These are phyloP conservation scores for Centrocercus urophasianus DNA, from an alignment of 2,113 vertebrate genomes.

Conservation along the genomic window DNA sequence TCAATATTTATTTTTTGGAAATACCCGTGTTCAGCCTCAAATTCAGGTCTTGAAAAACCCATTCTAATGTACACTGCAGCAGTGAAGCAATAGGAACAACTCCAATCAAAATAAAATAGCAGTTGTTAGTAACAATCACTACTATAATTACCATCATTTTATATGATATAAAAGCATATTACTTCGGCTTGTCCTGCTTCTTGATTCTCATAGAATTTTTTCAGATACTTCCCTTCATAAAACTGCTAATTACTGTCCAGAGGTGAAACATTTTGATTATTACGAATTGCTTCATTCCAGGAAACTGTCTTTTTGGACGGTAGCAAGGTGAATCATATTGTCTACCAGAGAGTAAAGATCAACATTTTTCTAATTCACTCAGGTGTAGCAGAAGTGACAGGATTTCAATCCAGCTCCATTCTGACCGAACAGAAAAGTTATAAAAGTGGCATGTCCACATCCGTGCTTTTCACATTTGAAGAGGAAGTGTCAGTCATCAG, in stretches of 20 bases:
- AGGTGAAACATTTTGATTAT: neutral
- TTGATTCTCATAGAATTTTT: neutral
- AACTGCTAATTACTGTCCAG: neutral
- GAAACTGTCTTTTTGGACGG: neutral
- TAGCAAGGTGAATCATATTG: neutral
- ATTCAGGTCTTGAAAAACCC: neutral
- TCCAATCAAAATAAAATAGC: neutral
- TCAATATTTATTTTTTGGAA: neutral
- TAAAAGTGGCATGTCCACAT: accelerated
- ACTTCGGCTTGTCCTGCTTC: neutral
- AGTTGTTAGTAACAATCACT: neutral
- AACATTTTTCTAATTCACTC: neutral
- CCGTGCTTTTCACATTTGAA: neutral
- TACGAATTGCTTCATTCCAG: neutral
- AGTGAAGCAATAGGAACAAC: neutral
- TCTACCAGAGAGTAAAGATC: neutral
- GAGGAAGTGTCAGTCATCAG: neutral
- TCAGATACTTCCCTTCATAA: neutral
- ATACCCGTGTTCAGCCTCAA: neutral
- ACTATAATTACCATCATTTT: neutral
- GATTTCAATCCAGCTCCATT: neutral
- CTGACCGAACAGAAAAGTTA: neutral
- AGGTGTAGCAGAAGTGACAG: neutral
- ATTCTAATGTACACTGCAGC: neutral
- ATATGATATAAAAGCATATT: neutral